Percentiles rank a stretch among this genome's conserved stretches.
Conservation (phyloP, 2,113 vertebrate species). For the Macaca mulatta region DNA sequence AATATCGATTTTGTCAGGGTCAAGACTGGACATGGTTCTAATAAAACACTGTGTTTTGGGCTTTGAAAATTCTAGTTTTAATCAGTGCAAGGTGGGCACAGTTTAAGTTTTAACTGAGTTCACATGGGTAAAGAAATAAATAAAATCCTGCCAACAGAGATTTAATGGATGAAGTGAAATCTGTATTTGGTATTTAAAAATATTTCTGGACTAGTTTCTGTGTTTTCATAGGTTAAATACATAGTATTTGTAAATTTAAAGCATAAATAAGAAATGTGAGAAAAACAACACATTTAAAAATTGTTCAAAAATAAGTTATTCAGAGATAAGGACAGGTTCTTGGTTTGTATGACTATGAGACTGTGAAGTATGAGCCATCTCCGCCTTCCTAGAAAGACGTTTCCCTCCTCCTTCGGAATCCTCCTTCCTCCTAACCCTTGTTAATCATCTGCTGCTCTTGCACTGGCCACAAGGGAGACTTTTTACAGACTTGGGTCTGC, state of each 20-base stretch:
- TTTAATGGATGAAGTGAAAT: background rate
- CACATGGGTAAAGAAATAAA: background rate
- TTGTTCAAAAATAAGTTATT: background rate
- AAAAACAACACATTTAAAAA: background rate
- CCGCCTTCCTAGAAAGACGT: background rate
- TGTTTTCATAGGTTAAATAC: background rate
- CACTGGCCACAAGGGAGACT: background rate
- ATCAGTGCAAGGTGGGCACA: background rate
- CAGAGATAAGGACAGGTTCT: background rate
- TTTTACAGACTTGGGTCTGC: background rate
- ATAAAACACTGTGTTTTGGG: background rate
- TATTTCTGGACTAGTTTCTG: background rate
- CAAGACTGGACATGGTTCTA: background rate
- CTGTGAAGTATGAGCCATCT: background rate
- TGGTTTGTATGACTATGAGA: background rate
- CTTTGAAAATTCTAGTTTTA: background rate
- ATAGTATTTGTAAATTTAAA: background rate
- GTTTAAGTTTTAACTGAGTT: background rate
- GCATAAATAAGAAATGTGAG: background rate
- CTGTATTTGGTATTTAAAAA: slow-evolving; percentile 13
- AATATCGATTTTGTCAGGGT: background rate
- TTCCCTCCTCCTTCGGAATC: background rate
- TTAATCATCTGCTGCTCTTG: background rate
- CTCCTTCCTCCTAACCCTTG: background rate
- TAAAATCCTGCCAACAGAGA: background rate